phyloP scores from a whole-genome alignment of 2,797 vertebrate genomes.

The Microcaecilia unicolor region DNA sequence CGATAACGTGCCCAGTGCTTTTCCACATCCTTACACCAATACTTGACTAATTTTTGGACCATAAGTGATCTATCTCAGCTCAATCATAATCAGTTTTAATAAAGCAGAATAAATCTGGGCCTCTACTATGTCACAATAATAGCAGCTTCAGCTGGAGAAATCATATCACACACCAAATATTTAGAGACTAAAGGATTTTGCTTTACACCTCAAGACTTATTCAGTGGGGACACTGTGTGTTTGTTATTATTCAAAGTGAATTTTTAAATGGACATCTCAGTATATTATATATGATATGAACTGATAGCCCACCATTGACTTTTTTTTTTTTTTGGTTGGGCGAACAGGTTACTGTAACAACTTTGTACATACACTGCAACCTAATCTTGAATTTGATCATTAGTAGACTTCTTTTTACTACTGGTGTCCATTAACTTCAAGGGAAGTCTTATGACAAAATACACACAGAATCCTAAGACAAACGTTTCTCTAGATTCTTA shows the following conservation, averaged over 20 bases:
- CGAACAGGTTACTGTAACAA: conserved; percentile 36
- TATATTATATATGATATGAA: conserved; percentile 45
- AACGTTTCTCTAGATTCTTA: conserved; percentile 51
- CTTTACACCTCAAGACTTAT: conserved; percentile 37
- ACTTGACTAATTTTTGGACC: conserved; percentile 37
- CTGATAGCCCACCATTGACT: conserved; percentile 46
- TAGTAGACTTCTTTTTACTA: conserved; percentile 47
- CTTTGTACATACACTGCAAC: conserved; percentile 46
- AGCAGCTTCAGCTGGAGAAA: conserved; percentile 61
- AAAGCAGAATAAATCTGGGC: conserved; percentile 37
- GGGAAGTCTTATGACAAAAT: conserved; percentile 52
- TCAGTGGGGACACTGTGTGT: conserved; percentile 35
- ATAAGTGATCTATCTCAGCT: conserved; percentile 16
- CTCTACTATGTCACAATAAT: conserved; percentile 50
- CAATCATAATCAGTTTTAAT: conserved; percentile 37
- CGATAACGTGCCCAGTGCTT: conserved; percentile 42
- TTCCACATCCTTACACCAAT: conserved; percentile 32
- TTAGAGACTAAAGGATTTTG: conserved; percentile 41
- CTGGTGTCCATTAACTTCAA: conserved; percentile 48
- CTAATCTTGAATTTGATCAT: conserved; percentile 45
- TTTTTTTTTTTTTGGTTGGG: no score
- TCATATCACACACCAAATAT: conserved; percentile 44
- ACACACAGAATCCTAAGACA: no score
- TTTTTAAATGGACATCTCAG: conserved; percentile 53
- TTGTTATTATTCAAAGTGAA: conserved; percentile 60